Evolutionary conservation across 2,113 vertebrate genomes (phyloP), one percentile per base, ranked within the genome.

Genomic region (Mellivora capensis): DNA sequence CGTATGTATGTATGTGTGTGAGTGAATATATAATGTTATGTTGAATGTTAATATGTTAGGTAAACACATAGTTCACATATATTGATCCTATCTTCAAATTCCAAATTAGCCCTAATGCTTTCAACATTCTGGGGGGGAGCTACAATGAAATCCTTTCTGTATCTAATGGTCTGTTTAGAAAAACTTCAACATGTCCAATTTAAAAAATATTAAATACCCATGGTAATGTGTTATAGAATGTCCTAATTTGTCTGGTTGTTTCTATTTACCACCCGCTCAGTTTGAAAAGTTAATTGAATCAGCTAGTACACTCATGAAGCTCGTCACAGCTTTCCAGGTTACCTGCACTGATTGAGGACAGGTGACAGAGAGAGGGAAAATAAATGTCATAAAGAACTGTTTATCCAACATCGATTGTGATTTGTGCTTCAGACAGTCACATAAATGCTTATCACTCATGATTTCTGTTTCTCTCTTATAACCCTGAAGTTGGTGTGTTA

Each of bases 11-110:
- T 29, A 39, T 79, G 11, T 61, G 5, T 81, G 61, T 21, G 14
- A 15, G 8, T 59, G 8, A 37, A 69, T 10, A 31, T 77, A n/a
- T 92, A 72, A 81, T 57, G 49, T n/a, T 80, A 27, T 18, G 21
- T 67, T 82, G 27, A 14, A 49, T 69, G 69, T 80, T 91, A 82
- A 79, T 87, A 79, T 90, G 8, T 76, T 94, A 92, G 69, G 3
- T 62, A 91, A 27, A 76, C 54, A 69, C 23, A 25, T 82, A 90
- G 54, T 82, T 83, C 84, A 7, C 3, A 69, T 49, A 31, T 1
- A 39, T 6, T 54, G 44, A 81, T 92, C 52, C 17, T 95, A 14
- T 71, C 74, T 95, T 94, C 94, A 93, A 83, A 94, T 95, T 81
- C 44, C 31, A 77, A 2, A 6, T 80, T 61, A n/a, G 8, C 39